Evolutionary conservation across 37 sponge, comb jelly and placozoan species (phyloP).

Genomic region (Agelas oroides): DNA sequence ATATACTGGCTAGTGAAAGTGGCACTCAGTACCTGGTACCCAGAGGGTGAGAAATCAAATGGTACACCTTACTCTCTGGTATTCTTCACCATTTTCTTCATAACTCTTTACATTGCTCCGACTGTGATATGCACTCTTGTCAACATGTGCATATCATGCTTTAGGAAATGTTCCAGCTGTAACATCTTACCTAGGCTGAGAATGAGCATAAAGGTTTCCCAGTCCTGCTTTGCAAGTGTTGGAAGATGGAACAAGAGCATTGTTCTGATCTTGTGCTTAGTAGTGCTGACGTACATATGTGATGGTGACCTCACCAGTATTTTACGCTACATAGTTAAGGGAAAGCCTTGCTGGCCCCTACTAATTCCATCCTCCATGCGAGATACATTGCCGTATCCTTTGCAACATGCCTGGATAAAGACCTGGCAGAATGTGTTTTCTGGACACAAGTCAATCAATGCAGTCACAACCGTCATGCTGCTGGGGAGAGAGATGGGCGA

Average conservation of each 20-base stretch:
- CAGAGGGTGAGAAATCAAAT: slow-evolving; percentile 37
- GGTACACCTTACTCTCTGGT: slow-evolving; percentile 53
- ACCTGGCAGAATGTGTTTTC: slow-evolving; percentile 31
- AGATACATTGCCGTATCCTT: slow-evolving; percentile 12
- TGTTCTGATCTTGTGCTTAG: background rate
- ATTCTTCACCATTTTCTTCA: slow-evolving; percentile 30
- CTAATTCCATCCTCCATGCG: background rate
- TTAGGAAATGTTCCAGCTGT: background rate
- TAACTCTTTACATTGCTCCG: slow-evolving; percentile 15
- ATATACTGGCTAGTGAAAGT: slow-evolving; percentile 4
- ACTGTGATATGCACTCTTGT: background rate
- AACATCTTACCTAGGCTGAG: no score
- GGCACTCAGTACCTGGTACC: background rate
- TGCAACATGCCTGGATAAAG: slow-evolving; percentile 47
- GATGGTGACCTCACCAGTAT: slow-evolving; percentile 45
- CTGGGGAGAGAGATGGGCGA: slow-evolving; percentile 38
- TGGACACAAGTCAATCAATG: slow-evolving; percentile 3
- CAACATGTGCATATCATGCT: no score
- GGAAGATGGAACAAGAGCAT: slow-evolving; percentile 9
- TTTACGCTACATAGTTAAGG: slow-evolving; percentile 13
- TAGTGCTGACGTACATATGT: slow-evolving; percentile 14
- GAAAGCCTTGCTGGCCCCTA: slow-evolving; percentile 50
- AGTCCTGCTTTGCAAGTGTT: background rate
- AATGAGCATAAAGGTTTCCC: background rate
- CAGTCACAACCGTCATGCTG: background rate